Base-by-base conservation (phyloP, 2,113 vertebrate genomes). In the Sylvicapra grimmia region DNA sequence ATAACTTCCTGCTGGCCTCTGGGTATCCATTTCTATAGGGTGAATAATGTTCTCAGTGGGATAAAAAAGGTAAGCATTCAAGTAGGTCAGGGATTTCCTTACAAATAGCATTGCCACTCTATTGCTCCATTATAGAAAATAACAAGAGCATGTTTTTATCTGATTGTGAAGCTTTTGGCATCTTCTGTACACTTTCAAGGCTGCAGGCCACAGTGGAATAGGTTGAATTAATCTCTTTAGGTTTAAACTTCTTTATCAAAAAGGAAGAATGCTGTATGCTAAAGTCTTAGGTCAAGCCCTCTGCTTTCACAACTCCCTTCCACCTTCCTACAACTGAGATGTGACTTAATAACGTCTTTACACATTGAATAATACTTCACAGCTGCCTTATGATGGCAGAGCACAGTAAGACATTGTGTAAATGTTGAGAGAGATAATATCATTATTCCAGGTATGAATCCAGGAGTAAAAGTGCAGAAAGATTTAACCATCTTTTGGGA, bases 11-110 rank as follows among this genome's bases (percentile, higher is more conserved):
- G 11, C 65, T 94, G 86, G 83, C 18, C 79, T 88, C 94, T 94
- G 61, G 9, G 29, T 95, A 97, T 80, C 77, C 49, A 82, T 92
- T 96, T 94, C 97, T 89, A 82, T 86, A 40, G 79, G 80, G 33
- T 96, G 86, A 94, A 97, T 97, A 97, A 97, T 92, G 53, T 68
- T 96, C 90, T 97, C 84, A 88, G 82, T 93, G 47, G 91, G 85
- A 97, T 97, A 83, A 96, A 96, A 92, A 97, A 94, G 40, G 61
- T 96, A 98, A 97, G 91, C 84, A 85, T 85, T 96, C 89, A 94
- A 97, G 53, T 96, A 97, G 97, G 97, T 98, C 94, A 97, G 91
- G 97, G 96, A 97, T 98, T 98, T 98, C 80, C 93, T 98, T 95
- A 97, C 97, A 96, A 98, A 97, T 92, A 98, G 68, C 56, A 93